Percentiles rank a stretch among this genome's conserved stretches.
phyloP scores from a whole-genome alignment of 1,140 invertebrate genomes.

The Drosophila ironensis region DNA sequence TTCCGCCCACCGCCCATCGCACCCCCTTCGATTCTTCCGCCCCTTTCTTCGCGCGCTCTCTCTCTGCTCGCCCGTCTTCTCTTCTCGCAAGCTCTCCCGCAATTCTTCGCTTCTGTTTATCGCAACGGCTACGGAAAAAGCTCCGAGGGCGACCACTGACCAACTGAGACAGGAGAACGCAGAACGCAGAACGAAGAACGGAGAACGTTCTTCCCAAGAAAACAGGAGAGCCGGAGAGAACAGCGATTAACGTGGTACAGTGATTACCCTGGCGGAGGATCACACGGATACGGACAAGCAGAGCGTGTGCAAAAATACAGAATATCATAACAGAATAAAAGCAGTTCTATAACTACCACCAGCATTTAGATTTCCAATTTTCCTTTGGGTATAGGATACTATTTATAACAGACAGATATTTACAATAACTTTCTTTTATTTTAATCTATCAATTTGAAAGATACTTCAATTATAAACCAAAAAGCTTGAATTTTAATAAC shows the following conservation, averaged over 20 bases:
- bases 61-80: neutral
- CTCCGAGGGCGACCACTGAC: conserved; percentile 44
- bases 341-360: too few relatives aligned
- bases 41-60: neutral
- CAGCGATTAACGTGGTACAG: conserved; percentile 12
- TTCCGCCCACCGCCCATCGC: neutral
- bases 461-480: too few relatives aligned
- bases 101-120: conserved; percentile 50
- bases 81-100: neutral
- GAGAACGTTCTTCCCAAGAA: neutral
- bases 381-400: too few relatives aligned
- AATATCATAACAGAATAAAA: too few relatives aligned
- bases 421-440: too few relatives aligned
- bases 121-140: conserved; percentile 56
- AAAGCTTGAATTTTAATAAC: too few relatives aligned
- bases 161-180: conserved; percentile 27
- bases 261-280: neutral
- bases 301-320: too few relatives aligned
- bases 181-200: neutral
- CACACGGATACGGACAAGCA: too few relatives aligned
- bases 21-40: neutral
- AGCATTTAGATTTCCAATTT: too few relatives aligned
- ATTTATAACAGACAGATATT: neutral
- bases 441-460: too few relatives aligned
- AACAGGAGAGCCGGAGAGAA: conserved; percentile 4